Evolutionary conservation across 2,888 invertebrate genomes (phyloP), one percentile per base, ranked within the genome.

Genomic region (Ormyrus pomaceus): DNA sequence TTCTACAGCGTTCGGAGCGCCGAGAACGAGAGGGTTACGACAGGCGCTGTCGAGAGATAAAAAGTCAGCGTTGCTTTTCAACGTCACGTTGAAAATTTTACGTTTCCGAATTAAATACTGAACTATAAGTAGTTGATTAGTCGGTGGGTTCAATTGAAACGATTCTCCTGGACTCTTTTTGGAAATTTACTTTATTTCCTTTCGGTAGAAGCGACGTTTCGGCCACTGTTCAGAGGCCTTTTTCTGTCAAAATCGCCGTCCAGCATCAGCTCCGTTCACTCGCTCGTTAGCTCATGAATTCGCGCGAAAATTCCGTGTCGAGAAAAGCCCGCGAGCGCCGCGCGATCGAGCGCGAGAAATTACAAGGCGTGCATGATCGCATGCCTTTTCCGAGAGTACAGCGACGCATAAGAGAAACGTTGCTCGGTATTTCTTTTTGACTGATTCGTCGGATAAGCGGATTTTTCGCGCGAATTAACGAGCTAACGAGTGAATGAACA

Each of bases 261-360:
- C 48, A 8, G 58, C 58, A 69, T 58, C 46, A 51, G 10, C 9
- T 11, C n/a, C 9, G 58, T 19, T 50, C 46, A 48, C 59, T 46
- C 13, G 10, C 48, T 48, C 50, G 59, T 9, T n/a, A 50, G 7
- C 46, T 61, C 61, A 61, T 75, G 51, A 66, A 69, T 61, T 68
- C 13, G 19, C 46, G n/a, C 34, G 59, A 66, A 51, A 70, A 70
- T 45, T 13, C 4, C 46, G 19, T 2, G 19, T 19, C 19, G 19
- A 19, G n/a, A 6, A 65, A 46, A 64, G 71, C 79, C 77, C 83
- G 83, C 83, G 80, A 73, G 83, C 48, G 86, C 86, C 87, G 87
- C 87, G 86, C 86, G 87, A 87, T 86, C 82, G 71, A 46, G 46
- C 19, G n/a, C 45, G 46, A 9, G 11, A 34, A 19, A 19, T 19